Evolutionary conservation across 2,113 vertebrate species (phyloP).

Genomic region (Aphyosemion australe): DNA sequence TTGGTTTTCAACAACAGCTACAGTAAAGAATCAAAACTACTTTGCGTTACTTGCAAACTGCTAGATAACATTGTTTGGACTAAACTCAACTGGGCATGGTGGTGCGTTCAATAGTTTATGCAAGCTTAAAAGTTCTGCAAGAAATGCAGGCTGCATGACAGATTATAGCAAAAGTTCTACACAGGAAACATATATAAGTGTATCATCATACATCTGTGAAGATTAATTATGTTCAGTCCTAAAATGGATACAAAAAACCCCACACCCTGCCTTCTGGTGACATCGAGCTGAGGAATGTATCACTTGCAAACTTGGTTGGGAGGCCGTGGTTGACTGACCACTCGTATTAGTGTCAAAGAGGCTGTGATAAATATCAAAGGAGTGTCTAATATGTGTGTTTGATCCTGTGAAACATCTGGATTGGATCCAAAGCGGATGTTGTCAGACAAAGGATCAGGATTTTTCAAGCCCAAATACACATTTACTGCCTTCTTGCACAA

Average conservation of each 20-base stretch:
- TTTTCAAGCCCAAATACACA: slow-evolving; percentile 42
- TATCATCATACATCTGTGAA: slow-evolving; percentile 40
- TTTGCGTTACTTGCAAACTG: slow-evolving; percentile 2
- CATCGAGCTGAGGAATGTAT: slow-evolving; percentile 66
- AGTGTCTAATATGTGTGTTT: slow-evolving; percentile 25
- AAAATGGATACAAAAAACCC: slow-evolving; percentile 41
- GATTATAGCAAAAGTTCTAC: background rate
- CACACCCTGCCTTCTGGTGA: slow-evolving; percentile 39
- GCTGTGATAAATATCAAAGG: slow-evolving; percentile 16
- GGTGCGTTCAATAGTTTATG: background rate
- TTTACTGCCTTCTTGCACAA: slow-evolving; percentile 39
- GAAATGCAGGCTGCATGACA: background rate
- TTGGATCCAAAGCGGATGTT: slow-evolving; percentile 51
- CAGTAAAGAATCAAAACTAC: slow-evolving; percentile 7
- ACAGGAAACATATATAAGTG: background rate
- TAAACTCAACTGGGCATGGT: background rate
- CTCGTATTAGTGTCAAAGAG: slow-evolving; percentile 27
- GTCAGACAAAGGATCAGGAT: slow-evolving; percentile 19
- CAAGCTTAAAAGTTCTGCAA: slow-evolving; percentile 6
- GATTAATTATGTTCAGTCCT: slow-evolving; percentile 64
- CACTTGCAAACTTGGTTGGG: slow-evolving; percentile 48
- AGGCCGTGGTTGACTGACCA: slow-evolving; percentile 30
- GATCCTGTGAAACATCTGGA: slow-evolving; percentile 42
- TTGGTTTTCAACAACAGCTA: slow-evolving; percentile 2
- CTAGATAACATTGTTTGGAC: background rate